phyloP scores from a whole-genome alignment of 2,797 vertebrate species.

The Enteromius mattozi region DNA sequence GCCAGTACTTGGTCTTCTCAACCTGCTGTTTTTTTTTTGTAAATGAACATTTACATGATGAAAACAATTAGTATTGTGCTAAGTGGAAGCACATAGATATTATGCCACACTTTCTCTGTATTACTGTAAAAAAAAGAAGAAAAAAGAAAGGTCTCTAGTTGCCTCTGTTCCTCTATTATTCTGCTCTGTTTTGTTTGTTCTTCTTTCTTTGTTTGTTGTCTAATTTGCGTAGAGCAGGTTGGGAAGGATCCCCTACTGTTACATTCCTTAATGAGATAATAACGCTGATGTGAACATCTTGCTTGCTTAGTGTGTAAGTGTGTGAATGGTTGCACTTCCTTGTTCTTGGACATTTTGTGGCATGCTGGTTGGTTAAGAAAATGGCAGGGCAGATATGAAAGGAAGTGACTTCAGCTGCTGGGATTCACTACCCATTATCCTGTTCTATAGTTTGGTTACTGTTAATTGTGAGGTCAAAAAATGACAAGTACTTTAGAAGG shows the following conservation, averaged over 20 bases:
- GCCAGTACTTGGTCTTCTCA: neutral
- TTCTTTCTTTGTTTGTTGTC: conserved; percentile 73
- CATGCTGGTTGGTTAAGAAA: conserved; percentile 28
- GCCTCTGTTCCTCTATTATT: conserved; percentile 47
- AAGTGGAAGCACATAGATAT: conserved; percentile 17
- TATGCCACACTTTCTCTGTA: conserved; percentile 29
- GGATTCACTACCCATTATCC: conserved; percentile 15
- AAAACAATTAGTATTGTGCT: neutral
- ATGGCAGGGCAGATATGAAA: conserved; percentile 25
- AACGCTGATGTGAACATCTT: conserved; percentile 50
- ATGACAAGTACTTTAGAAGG: neutral
- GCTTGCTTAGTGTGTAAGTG: neutral
- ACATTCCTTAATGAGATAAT: conserved; percentile 62
- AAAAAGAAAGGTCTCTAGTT: conserved; percentile 30
- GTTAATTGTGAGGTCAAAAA: neutral
- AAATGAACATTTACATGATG: neutral
- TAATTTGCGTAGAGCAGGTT: conserved; percentile 71
- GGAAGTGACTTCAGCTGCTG: conserved; percentile 42
- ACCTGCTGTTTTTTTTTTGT: neutral
- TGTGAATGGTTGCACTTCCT: conserved; percentile 48
- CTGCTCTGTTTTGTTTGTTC: conserved; percentile 65
- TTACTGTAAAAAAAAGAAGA: conserved; percentile 19
- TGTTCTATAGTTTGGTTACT: conserved; percentile 10
- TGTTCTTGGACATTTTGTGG: conserved; percentile 22
- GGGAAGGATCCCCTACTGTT: conserved; percentile 63